Percentiles rank a stretch among this genome's conserved stretches.
These are phyloP conservation scores for Meleagris gallopavo DNA, from an alignment of 2,113 vertebrate genomes.

Conservation along the genomic window DNA sequence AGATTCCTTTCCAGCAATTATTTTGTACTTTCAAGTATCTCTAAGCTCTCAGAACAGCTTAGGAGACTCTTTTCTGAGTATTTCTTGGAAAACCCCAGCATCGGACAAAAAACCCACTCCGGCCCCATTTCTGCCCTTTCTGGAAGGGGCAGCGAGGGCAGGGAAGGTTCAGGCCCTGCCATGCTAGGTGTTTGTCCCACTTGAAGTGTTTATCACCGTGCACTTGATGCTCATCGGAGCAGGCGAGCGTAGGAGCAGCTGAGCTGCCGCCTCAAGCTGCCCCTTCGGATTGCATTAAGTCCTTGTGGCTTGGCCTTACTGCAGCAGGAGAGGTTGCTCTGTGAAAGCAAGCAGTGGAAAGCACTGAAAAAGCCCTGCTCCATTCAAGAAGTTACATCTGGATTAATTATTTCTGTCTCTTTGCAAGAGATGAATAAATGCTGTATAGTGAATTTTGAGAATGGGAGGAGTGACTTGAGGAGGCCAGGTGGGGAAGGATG, in stretches of 20 bases:
- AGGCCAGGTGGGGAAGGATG: neutral
- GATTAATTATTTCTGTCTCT: neutral
- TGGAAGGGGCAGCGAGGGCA: neutral
- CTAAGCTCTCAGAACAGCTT: neutral
- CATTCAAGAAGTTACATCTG: neutral
- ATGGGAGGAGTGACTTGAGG: neutral
- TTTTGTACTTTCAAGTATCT: constrained; percentile 10
- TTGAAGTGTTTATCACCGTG: neutral
- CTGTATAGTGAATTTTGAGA: neutral
- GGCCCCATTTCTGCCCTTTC: fast-evolving
- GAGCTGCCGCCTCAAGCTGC: neutral
- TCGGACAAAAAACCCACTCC: neutral
- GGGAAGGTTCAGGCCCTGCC: neutral
- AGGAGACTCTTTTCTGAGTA: neutral
- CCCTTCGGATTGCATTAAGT: neutral
- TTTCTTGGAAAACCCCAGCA: constrained; percentile 4
- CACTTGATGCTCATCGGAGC: neutral
- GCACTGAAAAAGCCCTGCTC: neutral
- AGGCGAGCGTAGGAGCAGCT: neutral
- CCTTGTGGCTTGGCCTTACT: fast-evolving
- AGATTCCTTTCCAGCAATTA: constrained; percentile 33
- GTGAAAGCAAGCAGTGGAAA: neutral
- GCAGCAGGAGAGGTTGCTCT: neutral
- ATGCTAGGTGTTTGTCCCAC: neutral
- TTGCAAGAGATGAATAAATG: neutral